Evolutionary conservation across 2,888 invertebrate genomes (phyloP).

Genomic region (Dryococelus australis): DNA sequence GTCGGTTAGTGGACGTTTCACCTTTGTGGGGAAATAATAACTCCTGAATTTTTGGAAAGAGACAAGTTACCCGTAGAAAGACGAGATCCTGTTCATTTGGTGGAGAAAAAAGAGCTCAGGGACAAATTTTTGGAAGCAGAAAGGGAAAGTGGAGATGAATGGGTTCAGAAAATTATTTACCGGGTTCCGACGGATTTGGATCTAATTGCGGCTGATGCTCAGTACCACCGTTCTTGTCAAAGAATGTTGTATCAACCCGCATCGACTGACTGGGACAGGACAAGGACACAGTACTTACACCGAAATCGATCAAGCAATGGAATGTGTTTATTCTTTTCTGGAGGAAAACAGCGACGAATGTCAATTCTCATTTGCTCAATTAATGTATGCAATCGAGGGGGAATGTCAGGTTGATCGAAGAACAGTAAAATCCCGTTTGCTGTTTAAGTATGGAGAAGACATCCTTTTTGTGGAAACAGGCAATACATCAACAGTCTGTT

Average conservation of each 20-base stretch:
- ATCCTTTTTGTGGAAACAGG: not conserved
- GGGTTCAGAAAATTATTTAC: not conserved
- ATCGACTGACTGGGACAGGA: not conserved
- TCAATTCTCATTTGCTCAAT: not conserved
- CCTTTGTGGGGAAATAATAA: not conserved
- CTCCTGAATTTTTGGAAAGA: not conserved
- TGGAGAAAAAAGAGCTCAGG: not conserved
- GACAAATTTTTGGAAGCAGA: not conserved
- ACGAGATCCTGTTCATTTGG: not conserved
- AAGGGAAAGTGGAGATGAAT: not conserved
- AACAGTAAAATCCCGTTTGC: conserved; percentile 11
- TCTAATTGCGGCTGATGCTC: not conserved
- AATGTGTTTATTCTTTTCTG: not conserved
- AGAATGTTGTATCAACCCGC: not conserved
- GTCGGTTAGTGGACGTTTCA: not conserved
- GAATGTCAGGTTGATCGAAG: not conserved
- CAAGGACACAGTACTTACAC: not conserved
- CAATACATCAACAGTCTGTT: not conserved
- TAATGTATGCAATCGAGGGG: not conserved
- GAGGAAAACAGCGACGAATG: not conserved
- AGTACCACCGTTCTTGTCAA: not conserved
- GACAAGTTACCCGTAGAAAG: not conserved
- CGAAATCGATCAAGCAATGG: not conserved
- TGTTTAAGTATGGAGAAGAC: not conserved
- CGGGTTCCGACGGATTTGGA: not conserved